Evolutionary conservation across 2,113 vertebrate species (phyloP).

Genomic region (Chionodraco myersi): DNA sequence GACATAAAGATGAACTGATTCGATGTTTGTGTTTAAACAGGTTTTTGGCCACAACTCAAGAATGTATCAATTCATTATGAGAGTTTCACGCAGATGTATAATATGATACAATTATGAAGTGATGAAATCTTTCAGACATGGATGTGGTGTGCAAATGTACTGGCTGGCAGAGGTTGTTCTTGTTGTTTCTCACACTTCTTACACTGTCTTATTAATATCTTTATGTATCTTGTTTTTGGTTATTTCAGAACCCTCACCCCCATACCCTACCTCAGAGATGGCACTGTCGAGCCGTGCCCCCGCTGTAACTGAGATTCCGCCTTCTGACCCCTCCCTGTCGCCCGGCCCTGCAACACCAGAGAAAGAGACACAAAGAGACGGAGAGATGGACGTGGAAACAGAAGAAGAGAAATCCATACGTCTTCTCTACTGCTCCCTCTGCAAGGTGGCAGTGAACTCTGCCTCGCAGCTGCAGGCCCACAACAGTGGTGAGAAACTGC

Average conservation of each 20-base stretch:
- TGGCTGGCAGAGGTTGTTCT: too few species aligned
- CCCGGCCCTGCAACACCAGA: slow-evolving; percentile 32
- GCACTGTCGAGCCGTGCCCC: slow-evolving; percentile 2
- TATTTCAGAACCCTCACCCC: slow-evolving; percentile 27
- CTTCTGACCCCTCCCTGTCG: slow-evolving; percentile 40
- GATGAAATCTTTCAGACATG: too few species aligned
- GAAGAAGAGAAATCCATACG: slow-evolving; percentile 95
- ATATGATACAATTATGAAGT: too few species aligned
- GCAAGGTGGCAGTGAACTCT: slow-evolving; percentile 98
- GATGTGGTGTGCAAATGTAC: too few species aligned
- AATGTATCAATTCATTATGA: too few species aligned
- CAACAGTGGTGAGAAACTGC: slow-evolving; percentile 91
- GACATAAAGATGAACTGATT: too few species aligned
- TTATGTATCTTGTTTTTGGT: background rate
- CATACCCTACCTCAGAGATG: slow-evolving; percentile 30
- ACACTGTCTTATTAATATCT: background rate
- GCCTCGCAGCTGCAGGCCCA: slow-evolving; percentile 97
- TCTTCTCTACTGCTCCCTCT: slow-evolving; percentile 97
- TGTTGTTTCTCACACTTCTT: slow-evolving; percentile 10
- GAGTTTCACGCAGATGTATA: too few species aligned
- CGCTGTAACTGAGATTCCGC: slow-evolving; percentile 32
- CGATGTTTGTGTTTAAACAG: too few species aligned
- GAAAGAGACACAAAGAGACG: slow-evolving; percentile 35
- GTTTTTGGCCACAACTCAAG: too few species aligned
- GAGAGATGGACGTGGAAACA: slow-evolving; percentile 81